phyloP scores from a whole-genome alignment of 2,888 invertebrate species.

The Rotaria sp. region DNA sequence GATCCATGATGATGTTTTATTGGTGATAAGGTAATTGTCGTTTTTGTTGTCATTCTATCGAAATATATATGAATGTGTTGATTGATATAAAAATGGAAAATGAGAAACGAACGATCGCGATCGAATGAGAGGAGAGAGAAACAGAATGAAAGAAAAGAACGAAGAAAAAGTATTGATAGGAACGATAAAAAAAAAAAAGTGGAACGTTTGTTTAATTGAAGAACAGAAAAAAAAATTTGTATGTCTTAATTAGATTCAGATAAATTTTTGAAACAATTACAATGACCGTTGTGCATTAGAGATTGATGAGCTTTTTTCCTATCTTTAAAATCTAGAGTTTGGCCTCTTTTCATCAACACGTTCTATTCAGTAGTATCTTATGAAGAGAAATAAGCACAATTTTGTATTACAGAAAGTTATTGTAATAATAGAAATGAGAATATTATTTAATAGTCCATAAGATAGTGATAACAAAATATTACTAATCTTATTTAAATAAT shows the following conservation, averaged over 20 bases:
- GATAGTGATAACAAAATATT: too few relatives aligned
- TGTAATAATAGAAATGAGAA: too few relatives aligned
- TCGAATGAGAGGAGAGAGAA: not conserved
- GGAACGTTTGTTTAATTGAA: not conserved
- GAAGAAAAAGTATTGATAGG: not conserved
- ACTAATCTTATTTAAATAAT: too few relatives aligned
- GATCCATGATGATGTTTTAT: not conserved
- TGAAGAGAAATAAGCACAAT: too few relatives aligned
- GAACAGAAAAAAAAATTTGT: not conserved
- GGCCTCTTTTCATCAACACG: too few relatives aligned
- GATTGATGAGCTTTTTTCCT: not conserved
- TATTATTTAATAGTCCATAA: too few relatives aligned
- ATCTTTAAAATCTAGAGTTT: not conserved
- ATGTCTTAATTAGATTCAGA: not conserved
- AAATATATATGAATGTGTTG: not conserved
- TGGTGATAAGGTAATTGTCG: not conserved
- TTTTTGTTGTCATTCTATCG: not conserved
- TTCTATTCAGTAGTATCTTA: too few relatives aligned
- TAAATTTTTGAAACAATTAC: not conserved
- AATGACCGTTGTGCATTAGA: not conserved
- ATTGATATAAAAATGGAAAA: slow-evolving; percentile 14
- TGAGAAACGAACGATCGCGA: not conserved
- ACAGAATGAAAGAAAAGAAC: not conserved
- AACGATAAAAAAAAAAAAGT: not conserved
- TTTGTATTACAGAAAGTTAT: too few relatives aligned